These are phyloP conservation scores for Torymus texanus DNA, from an alignment of 2,888 invertebrate genomes.

Conservation along the genomic window DNA sequence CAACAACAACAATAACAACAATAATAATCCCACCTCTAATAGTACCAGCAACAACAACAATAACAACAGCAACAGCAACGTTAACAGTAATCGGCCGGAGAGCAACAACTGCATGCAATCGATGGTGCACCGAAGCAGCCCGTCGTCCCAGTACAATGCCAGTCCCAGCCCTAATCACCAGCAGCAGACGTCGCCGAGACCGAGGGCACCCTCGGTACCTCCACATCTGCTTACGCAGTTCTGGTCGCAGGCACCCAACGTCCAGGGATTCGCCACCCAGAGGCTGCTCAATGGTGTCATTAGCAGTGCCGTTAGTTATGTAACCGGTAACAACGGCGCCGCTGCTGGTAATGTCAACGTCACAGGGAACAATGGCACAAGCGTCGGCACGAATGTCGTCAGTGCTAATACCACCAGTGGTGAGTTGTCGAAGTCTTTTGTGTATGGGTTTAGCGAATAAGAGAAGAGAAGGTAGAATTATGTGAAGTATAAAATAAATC, in stretches of 20 bases:
- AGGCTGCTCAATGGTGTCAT: conserved; percentile 73
- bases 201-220: conserved; percentile 76
- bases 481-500: too few relatives aligned
- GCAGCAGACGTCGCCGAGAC: conserved; percentile 65
- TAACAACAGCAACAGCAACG: conserved; percentile 22
- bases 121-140: conserved; percentile 66
- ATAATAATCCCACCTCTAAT: background rate
- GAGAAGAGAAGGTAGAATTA: too few relatives aligned
- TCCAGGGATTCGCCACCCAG: conserved; percentile 72
- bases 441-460: background rate
- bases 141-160: conserved; percentile 70
- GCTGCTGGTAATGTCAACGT: conserved; percentile 49
- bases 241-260: conserved; percentile 71
- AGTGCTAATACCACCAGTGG: conserved; percentile 58
- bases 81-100: conserved; percentile 16
- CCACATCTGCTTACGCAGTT: conserved; percentile 76
- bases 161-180: conserved; percentile 68
- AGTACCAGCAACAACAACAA: background rate
- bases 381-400: conserved; percentile 60
- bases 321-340: conserved; percentile 62
- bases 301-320: conserved; percentile 71
- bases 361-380: conserved; percentile 61
- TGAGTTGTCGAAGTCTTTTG: conserved; percentile 16
- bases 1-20: background rate
- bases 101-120: conserved; percentile 51